These are phyloP conservation scores for Melanerpes formicivorus DNA, from an alignment of 2,113 vertebrate species.

Conservation along the genomic window DNA sequence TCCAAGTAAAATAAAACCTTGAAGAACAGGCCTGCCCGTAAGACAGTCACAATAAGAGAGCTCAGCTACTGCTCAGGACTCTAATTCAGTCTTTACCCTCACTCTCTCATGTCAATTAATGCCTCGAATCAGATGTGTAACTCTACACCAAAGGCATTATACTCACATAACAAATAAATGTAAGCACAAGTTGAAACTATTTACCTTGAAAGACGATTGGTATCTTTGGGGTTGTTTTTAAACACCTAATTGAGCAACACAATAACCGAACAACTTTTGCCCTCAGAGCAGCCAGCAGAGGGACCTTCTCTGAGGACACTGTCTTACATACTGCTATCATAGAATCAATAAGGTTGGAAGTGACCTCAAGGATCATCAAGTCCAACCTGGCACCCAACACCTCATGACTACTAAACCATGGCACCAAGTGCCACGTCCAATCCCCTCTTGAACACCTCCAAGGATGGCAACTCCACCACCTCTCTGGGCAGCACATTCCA, in stretches of 20 bases:
- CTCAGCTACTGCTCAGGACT: background rate
- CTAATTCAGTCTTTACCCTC: background rate
- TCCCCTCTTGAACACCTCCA: too few species aligned
- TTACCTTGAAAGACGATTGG: background rate
- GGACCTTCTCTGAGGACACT: background rate
- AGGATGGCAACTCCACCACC: too few species aligned
- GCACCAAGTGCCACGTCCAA: too few species aligned
- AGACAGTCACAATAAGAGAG: background rate
- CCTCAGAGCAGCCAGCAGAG: fast-evolving
- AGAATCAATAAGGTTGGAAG: too few species aligned
- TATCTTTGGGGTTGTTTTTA: background rate
- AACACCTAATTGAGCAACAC: fast-evolving
- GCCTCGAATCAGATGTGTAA: background rate
- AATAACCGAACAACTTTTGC: too few species aligned
- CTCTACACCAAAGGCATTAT: background rate
- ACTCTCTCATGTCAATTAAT: too few species aligned
- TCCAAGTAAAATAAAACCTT: constrained; percentile 47
- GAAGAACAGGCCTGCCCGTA: background rate
- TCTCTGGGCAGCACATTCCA: too few species aligned
- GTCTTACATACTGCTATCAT: fast-evolving
- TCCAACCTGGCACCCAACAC: too few species aligned
- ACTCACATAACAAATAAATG: background rate
- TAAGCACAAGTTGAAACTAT: background rate
- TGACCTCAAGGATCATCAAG: too few species aligned
- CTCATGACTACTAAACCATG: too few species aligned